These are phyloP conservation scores for Dasypolia templi DNA, from an alignment of 2,888 invertebrate genomes.

Conservation along the genomic window DNA sequence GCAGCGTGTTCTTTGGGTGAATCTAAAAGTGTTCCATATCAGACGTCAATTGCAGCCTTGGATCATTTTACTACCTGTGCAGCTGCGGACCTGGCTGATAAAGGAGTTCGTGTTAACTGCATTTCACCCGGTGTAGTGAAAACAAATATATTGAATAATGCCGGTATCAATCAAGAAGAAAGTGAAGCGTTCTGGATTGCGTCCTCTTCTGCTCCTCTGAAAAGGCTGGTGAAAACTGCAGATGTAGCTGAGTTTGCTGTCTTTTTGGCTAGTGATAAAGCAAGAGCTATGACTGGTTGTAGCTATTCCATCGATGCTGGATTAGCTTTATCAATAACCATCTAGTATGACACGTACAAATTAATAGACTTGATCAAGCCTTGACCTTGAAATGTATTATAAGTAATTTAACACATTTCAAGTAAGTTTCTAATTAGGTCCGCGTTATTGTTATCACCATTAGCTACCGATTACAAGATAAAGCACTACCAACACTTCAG, in stretches of 20 bases:
- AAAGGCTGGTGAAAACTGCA: conserved; percentile 64
- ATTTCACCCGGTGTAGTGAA: conserved; percentile 93
- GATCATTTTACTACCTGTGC: conserved; percentile 93
- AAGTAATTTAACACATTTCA: too few relatives aligned
- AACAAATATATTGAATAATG: conserved; percentile 67
- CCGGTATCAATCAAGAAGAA: conserved; percentile 56
- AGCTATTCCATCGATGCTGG: conserved; percentile 69
- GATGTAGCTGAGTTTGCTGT: conserved; percentile 73
- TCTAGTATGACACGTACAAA: neutral
- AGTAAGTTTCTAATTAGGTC: conserved; percentile 7
- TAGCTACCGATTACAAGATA: conserved; percentile 10
- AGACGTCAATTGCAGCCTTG: conserved; percentile 93
- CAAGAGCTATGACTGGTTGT: conserved; percentile 74
- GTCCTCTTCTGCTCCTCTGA: conserved; percentile 51
- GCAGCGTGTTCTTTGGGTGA: conserved; percentile 39
- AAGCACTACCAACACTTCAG: conserved; percentile 1
- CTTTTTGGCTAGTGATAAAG: conserved; percentile 76
- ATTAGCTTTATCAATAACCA: conserved; percentile 25
- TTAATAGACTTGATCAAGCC: neutral
- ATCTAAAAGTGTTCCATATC: conserved; percentile 82
- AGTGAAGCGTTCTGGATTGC: conserved; percentile 56
- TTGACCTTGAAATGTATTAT: conserved; percentile 10
- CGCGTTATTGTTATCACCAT: neutral
- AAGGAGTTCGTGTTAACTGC: conserved; percentile 92
- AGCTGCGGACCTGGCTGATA: conserved; percentile 91